Base-by-base conservation (phyloP, 2,113 vertebrate species). In the Rhabdornis inornatus region DNA sequence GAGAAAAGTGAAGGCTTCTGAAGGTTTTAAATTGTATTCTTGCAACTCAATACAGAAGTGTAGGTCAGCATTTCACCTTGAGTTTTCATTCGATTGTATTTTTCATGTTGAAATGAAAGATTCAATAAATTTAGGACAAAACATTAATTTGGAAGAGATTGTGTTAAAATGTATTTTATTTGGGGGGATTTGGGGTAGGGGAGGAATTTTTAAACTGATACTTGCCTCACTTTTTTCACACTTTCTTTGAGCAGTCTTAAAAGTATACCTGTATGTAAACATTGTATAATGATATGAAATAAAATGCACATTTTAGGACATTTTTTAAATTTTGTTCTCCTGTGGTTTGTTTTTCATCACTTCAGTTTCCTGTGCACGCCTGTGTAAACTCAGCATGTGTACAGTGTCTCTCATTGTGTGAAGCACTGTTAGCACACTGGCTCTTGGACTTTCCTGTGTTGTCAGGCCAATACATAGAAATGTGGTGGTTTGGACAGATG, bases 241-340 rank as follows among this genome's bases (percentile, higher is more conserved):
- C 98, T 98, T 98, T 97, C 96, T 94, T 98, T 97, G 97, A 97
- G 97, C 98, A 98, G 97, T 98, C 98, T 98, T 97, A 97, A 98
- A 97, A 98, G 95, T 98, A 97, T 98, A 96, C 97, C 98, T 98
- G 95, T 98, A 98, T 98, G 97, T 98, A 97, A 99, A 98, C 98
- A 93, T 98, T 99, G 98, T 99, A 98, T 96, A 98, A 98, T 99
- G 98, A 97, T 98, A 98, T 97, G 97, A 91, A 99, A 99, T 99
- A 99, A 99, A 98, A 98, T 98, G 98, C 98, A 98, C 98, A 96
- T 97, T 99, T 97, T 97, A 99, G 98, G 97, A 98, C 98, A 98
- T 99, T 99, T 99, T 99, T 98, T 97, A 96, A 98, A 97, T 86
- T 66, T 85, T 94, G 96, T 77, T 85, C 80, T 97, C 80, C 95